A percentile compares a stretch with the other conserved stretches of the same genome.
Conservation (phyloP, 2,113 vertebrate species). For the Bujurquina vittata region DNA sequence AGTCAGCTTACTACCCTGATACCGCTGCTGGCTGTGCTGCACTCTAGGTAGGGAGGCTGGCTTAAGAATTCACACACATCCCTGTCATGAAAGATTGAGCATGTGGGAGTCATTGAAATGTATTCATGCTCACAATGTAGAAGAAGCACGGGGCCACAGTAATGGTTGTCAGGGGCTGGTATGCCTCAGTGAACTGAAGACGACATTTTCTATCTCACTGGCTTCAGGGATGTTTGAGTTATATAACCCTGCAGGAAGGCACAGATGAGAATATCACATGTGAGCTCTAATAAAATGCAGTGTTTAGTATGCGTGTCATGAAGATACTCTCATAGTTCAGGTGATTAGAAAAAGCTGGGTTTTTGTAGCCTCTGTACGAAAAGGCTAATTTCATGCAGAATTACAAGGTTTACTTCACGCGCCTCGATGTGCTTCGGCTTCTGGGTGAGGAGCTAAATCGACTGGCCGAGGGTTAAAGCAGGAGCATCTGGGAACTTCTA, state of each 20-base stretch:
- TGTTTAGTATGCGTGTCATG: conserved; percentile 56
- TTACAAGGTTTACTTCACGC: not conserved
- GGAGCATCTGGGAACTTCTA: not conserved
- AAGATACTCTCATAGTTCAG: conserved; percentile 18
- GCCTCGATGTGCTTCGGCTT: not conserved
- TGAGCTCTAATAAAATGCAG: conserved; percentile 67
- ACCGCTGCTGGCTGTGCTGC: conserved; percentile 34
- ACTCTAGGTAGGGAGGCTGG: conserved; percentile 51
- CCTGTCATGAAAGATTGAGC: conserved; percentile 75
- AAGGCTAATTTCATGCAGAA: not conserved
- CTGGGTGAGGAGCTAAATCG: not conserved
- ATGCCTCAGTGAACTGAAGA: conserved; percentile 77
- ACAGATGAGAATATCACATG: conserved; percentile 72
- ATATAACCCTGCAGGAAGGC: conserved; percentile 75
- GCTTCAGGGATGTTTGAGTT: conserved; percentile 74
- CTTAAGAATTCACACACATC: conserved; percentile 71
- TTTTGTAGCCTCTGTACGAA: not conserved
- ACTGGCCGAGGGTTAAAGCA: not conserved
- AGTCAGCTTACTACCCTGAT: conserved; percentile 50
- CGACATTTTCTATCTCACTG: conserved; percentile 80
- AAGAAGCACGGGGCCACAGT: conserved; percentile 68
- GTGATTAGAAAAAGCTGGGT: conserved; percentile 35
- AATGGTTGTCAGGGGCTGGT: conserved; percentile 76
- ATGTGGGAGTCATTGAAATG: conserved; percentile 77
- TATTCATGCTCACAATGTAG: conserved; percentile 77